Conservation (phyloP, 64 coral and sea anemone genomes). For the Cladopsammia gracilis region DNA sequence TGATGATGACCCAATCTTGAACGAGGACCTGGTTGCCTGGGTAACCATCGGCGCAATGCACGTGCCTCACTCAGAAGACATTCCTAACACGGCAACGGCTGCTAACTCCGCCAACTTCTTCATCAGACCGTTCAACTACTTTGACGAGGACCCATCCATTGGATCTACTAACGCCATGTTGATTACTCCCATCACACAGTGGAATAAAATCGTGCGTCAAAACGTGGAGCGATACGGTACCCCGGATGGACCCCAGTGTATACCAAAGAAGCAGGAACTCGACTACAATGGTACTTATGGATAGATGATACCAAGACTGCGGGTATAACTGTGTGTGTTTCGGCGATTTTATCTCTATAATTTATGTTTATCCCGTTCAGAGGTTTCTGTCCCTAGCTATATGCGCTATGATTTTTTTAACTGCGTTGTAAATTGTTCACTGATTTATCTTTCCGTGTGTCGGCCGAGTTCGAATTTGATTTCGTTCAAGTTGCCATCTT, state of each 20-base stretch:
- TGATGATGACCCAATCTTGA: constrained; percentile 81
- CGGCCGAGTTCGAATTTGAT: too few species aligned
- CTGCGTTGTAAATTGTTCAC: too few species aligned
- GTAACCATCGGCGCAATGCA: constrained; percentile 83
- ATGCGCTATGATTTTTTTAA: too few species aligned
- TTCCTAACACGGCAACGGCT: constrained; percentile 87
- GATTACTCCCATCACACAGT: constrained; percentile 46
- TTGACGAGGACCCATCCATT: constrained; percentile 92
- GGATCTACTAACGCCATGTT: constrained; percentile 77
- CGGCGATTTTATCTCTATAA: too few species aligned
- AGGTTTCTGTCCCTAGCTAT: too few species aligned
- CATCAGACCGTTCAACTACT: constrained; percentile 94
- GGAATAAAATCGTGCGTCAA: background rate
- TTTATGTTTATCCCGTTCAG: too few species aligned
- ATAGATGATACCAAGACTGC: too few species aligned
- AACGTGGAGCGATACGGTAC: constrained; percentile 48
- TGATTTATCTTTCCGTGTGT: too few species aligned
- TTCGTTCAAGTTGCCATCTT: too few species aligned
- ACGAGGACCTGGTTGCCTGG: constrained; percentile 93
- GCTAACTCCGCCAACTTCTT: constrained; percentile 82
- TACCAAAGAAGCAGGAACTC: background rate
- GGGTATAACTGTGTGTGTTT: too few species aligned
- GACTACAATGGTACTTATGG: constrained; percentile 27
- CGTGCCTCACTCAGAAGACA: constrained; percentile 90
- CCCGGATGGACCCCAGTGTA: constrained; percentile 4